phyloP scores from a whole-genome alignment of 2,113 vertebrate species.

The Paradoxurus hermaphroditus region DNA sequence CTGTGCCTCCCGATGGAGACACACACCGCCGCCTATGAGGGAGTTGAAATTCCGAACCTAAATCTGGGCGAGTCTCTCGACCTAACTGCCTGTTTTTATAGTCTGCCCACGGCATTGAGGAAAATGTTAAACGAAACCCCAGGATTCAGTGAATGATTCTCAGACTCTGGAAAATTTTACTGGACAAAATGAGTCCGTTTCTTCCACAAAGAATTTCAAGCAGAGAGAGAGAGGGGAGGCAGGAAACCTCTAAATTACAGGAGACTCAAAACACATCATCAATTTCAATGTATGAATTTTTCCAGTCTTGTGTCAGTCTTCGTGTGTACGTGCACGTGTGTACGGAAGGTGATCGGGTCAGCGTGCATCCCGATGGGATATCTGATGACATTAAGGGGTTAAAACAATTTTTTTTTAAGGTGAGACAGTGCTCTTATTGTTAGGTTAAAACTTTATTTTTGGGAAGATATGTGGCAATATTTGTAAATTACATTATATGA shows the following conservation, averaged over 20 bases:
- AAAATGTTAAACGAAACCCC: not conserved
- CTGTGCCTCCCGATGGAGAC: not conserved
- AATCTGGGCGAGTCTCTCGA: not conserved
- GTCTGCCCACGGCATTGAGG: not conserved
- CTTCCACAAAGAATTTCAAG: not conserved
- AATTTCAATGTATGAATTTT: not conserved
- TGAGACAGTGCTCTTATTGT: not conserved
- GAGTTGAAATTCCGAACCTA: not conserved
- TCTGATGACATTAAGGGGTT: not conserved
- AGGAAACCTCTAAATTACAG: not conserved
- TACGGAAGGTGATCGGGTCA: not conserved
- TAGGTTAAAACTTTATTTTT: not conserved
- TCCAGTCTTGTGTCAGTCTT: not conserved
- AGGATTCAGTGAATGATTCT: not conserved
- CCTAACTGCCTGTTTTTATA: not conserved
- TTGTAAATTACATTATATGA: not conserved
- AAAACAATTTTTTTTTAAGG: not conserved
- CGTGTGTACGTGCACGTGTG: not conserved
- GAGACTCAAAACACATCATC: not conserved
- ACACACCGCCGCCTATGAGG: not conserved
- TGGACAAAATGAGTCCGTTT: not conserved
- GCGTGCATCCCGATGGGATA: not conserved
- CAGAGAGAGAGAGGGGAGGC: not conserved
- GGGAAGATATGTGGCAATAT: not conserved
- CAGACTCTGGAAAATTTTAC: not conserved